phyloP scores from a whole-genome alignment of 2,888 invertebrate genomes.

The Halictus ligatus region DNA sequence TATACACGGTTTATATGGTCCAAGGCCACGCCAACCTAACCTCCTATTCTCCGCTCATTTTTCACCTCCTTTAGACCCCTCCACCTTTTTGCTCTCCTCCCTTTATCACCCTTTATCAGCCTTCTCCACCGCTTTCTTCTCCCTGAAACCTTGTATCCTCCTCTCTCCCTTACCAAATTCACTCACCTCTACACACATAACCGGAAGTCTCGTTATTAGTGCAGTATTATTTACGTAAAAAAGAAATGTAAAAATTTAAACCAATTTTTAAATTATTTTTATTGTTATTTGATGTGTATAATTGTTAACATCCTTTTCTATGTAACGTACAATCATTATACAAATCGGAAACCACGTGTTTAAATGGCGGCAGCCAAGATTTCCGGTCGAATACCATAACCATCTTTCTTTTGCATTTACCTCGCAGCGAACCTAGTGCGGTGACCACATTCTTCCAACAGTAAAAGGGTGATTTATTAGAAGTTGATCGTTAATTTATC shows the following conservation, averaged over 20 bases:
- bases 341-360: slow-evolving; percentile 9
- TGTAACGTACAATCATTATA: background rate
- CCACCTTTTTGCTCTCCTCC: no score
- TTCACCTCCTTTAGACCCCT: no score
- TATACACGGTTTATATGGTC: no score
- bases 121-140: no score
- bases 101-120: no score
- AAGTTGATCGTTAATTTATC: background rate
- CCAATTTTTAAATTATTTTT: background rate
- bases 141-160: no score
- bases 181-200: no score
- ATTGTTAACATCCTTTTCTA: background rate
- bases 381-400: background rate
- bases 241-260: background rate
- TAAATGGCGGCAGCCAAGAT: rapidly evolving
- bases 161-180: no score
- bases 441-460: background rate
- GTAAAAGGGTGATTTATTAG: background rate
- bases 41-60: no score
- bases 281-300: background rate
- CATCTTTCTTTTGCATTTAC: background rate
- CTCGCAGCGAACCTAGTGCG: rapidly evolving
- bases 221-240: background rate
- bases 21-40: no score
- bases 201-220: background rate